Evolutionary conservation across 2,113 vertebrate species (phyloP).

Genomic region (Pangasianodon hypophthalmus): DNA sequence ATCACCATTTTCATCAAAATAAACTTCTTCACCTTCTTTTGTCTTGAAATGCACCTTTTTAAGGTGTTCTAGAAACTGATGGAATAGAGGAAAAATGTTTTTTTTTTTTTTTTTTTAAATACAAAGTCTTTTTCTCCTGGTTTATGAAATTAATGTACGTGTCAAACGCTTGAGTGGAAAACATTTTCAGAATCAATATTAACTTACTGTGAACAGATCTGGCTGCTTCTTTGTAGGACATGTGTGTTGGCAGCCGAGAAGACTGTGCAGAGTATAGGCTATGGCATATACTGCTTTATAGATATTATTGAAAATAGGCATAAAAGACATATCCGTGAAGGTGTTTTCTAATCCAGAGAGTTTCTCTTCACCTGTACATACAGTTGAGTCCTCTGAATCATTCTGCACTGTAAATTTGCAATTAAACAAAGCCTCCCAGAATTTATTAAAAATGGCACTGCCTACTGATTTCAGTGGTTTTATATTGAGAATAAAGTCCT

Average conservation of each 20-base stretch:
- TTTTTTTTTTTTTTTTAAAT: background rate
- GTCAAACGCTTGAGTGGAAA: background rate
- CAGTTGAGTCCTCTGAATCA: background rate
- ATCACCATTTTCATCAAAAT: constrained; percentile 72
- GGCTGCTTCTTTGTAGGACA: background rate
- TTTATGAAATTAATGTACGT: background rate
- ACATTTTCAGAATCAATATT: background rate
- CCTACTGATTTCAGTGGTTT: background rate
- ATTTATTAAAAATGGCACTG: background rate
- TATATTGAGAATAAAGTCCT: background rate
- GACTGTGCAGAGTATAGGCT: background rate
- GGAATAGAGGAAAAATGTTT: background rate
- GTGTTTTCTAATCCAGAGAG: background rate
- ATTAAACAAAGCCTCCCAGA: background rate
- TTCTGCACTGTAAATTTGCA: background rate
- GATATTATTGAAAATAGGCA: background rate
- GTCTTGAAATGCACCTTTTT: constrained; percentile 67
- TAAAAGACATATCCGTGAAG: background rate
- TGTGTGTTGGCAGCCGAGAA: background rate
- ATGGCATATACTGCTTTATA: background rate
- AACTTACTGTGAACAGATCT: background rate
- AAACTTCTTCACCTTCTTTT: constrained; percentile 64
- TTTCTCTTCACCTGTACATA: background rate
- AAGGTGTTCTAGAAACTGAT: constrained; percentile 61
- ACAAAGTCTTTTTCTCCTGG: background rate